Evolutionary conservation across 1,140 invertebrate genomes (phyloP), one percentile per base, ranked within the genome.

Genomic region (Capitella teleta): DNA sequence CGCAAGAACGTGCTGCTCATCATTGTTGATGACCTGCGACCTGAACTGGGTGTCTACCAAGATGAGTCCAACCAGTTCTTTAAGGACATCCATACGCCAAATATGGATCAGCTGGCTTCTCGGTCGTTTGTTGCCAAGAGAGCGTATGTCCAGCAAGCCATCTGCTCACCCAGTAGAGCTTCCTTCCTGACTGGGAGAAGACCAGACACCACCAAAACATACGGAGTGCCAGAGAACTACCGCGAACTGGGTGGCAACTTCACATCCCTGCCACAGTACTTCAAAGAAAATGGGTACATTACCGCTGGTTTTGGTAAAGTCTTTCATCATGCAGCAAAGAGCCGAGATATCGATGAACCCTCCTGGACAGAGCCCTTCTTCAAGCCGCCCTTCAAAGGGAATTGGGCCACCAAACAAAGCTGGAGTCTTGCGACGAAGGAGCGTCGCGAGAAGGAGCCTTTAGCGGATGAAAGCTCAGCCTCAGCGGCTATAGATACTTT

Each of bases 21-120:
- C 51, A 74, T 89, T 40, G 75, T 85, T 26, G 87, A 91, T 65
- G 87, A 92, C 70, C 73, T 90, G 45, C 77, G 86, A 60, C 81
- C 83, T 54, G 70, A 78, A 12, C 60, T 87, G 32, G 78, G 80
- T 16, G 77, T 76, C 55, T 84, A 81, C 64, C n/a, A n/a, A n/a
- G n/a, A n/a, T n/a, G n/a, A n/a, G n/a, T n/a, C n/a, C n/a, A n/a
- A n/a, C n/a, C n/a, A n/a, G n/a, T n/a, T n/a, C n/a, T n/a, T n/a
- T n/a, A n/a, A n/a, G n/a, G 76, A 78, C 58, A 78, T 86, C 6
- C 71, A 78, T 38, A 85, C 87, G 16, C 85, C 85, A 5, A 82
- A 87, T 64, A 80, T 90, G 57, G 80, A 87, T 68, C 73, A 72
- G 38, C 71, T 91, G 18, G 78, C 82, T 3, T 56, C 62, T 37